Base-by-base conservation (phyloP, 2,113 vertebrate genomes). In the Siniperca chuatsi region DNA sequence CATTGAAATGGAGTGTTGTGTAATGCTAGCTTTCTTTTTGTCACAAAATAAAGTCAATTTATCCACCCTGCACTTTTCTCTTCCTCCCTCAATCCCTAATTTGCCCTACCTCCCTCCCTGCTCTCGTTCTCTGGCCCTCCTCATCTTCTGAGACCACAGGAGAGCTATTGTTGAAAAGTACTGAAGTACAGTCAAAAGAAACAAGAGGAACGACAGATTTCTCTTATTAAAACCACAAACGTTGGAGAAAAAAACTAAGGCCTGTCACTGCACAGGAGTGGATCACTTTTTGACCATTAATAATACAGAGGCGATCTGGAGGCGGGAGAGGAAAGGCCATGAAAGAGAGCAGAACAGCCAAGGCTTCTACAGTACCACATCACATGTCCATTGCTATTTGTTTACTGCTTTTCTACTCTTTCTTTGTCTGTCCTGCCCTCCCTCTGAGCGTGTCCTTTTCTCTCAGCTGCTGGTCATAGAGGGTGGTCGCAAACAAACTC, bases 191-290 rank as follows among this genome's bases (percentile, higher is more conserved):
- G 91, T 95, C 88, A 92, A 92, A 92, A 91, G 84, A 90, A 89
- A 83, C 40, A 84, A 80, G 84, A 80, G 87, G 82, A 92, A 94
- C 93, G 91, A 95, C 88, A 89, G 76, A 90, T 92, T 93, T 95
- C 92, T 92, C 89, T 95, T 94, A 93, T 93, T 95, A 95, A 89
- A 92, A 83, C 86, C 85, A 90, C 86, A 92, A 91, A 95, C 90
- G 89, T 86, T 85, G 62, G 57, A 68, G 66, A 55, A 91, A 90
- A 70, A 89, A 86, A 89, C 68, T 79, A 86, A 75, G 67, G 67
- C 69, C 67, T 66, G 83, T 86, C 88, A 82, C 70, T 81, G 55
- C 82, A 82, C 87, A 86, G 89, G 87, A 88, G 75, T 80, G 75
- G 86, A 82, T 83, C 68, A 52, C 80, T 83, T 94, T 93, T 86